Base-by-base conservation (phyloP, 2,888 invertebrate species). In the Erpobdella octoculata region DNA sequence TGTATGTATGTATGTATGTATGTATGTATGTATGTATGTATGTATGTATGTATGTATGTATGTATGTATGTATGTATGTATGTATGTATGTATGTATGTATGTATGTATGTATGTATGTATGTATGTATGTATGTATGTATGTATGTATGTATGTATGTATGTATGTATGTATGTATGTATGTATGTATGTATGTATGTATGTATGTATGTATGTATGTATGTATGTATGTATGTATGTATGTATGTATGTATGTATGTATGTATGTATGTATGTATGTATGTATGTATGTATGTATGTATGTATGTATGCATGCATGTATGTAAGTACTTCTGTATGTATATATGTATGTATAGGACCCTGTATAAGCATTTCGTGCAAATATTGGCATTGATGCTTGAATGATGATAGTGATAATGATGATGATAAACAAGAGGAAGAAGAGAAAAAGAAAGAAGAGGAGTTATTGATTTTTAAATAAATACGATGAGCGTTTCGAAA, bases 241-340 rank as follows among this genome's bases (percentile, higher is more conserved):
- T 15, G 12, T 41, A n/a, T n/a, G 46, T n/a, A 41, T 21, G 21
- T 59, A 59, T 59, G 25, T 59, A n/a, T n/a, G n/a, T n/a, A n/a
- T n/a, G n/a, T n/a, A 69, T 69, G 58, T 48, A 59, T 69, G 31
- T 69, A 69, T 69, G 35, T 59, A 69, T 69, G 31, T 48, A 69
- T 69, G 21, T 67, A 67, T 31, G 25, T 67, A 67, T 67, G 46
- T 53, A 67, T 67, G 25, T 67, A 67, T 67, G 28, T 53, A 46
- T 48, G 35, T 62, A 25, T 33, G 35, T 59, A 59, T 59, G 21
- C 21, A 59, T 59, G 21, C 25, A 59, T 59, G 25, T 59, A 15
- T 59, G 25, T 59, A 21, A 12, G 25, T 59, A 59, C 9, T 12
- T 59, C 9, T 59, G 25, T 59, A 59, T 59, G 25, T 59, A 59